Evolutionary conservation across 2,888 invertebrate genomes (phyloP).

Genomic region (Strigamia maritima): DNA sequence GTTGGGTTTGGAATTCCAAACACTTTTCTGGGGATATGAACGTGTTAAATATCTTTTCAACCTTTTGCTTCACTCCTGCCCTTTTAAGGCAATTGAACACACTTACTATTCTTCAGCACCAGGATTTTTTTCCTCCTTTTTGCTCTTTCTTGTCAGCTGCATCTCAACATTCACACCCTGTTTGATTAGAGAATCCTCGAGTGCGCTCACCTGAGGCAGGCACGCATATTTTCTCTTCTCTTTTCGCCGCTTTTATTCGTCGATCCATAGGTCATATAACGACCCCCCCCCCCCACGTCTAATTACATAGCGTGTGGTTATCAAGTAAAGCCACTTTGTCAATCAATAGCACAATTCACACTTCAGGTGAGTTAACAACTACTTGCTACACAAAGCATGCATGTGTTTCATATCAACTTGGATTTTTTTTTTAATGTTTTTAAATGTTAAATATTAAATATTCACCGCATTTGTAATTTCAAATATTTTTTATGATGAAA

Average conservation of each 20-base stretch:
- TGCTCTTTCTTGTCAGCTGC: conserved; percentile 1
- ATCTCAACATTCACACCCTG: conserved; percentile 25
- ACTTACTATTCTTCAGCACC: background rate
- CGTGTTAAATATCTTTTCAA: background rate
- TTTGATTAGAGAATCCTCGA: conserved; percentile 9
- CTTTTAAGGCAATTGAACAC: conserved; percentile 6
- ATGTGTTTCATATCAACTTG: background rate
- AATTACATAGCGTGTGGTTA: conserved; percentile 32
- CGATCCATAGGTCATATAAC: conserved; percentile 16
- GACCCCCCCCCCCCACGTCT: conserved; percentile 25
- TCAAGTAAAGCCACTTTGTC: conserved; percentile 30
- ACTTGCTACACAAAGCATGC: background rate
- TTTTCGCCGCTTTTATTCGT: background rate
- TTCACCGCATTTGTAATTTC: too few relatives aligned
- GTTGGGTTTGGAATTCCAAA: too few relatives aligned
- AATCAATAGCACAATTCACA: conserved; percentile 17
- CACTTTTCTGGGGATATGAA: background rate
- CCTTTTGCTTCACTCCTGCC: background rate
- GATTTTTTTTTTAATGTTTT: background rate
- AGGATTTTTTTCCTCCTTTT: background rate
- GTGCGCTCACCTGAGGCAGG: background rate
- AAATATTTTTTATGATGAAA: too few relatives aligned
- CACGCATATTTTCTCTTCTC: background rate
- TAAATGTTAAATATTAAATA: background rate
- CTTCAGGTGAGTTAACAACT: conserved; percentile 18